Conservation (phyloP, 2,113 vertebrate species). For the Sander vitreus region DNA sequence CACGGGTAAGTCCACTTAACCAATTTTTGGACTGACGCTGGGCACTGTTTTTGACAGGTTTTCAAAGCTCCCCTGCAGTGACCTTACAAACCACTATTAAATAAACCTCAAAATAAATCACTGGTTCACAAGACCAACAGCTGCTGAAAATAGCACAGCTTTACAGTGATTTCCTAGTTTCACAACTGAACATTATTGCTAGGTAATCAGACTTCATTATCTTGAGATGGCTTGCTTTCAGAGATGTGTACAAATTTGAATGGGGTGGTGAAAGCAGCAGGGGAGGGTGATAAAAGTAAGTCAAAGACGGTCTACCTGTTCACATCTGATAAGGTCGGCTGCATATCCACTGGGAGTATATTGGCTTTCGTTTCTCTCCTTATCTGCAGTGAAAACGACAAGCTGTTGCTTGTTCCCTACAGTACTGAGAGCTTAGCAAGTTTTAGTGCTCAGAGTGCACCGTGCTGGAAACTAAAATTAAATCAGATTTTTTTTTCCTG, state of each 20-base stretch:
- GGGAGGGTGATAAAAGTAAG: slow-evolving; percentile 19
- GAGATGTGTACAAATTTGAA: slow-evolving; percentile 29
- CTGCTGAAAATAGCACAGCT: slow-evolving; percentile 32
- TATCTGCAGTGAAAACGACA: slow-evolving; percentile 49
- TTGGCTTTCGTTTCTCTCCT: slow-evolving; percentile 32
- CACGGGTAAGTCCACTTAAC: slow-evolving; percentile 85
- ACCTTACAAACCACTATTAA: not conserved
- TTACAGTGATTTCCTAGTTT: slow-evolving; percentile 49
- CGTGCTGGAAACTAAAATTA: slow-evolving; percentile 49
- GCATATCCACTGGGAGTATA: slow-evolving; percentile 24
- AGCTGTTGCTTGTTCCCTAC: slow-evolving; percentile 50
- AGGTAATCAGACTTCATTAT: slow-evolving; percentile 54
- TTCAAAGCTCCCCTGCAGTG: not conserved
- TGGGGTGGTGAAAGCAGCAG: slow-evolving; percentile 8
- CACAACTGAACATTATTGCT: slow-evolving; percentile 30
- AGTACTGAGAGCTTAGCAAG: slow-evolving; percentile 21
- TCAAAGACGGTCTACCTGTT: slow-evolving; percentile 36
- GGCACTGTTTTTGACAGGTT: not conserved
- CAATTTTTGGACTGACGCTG: not conserved
- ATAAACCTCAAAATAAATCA: slow-evolving; percentile 40
- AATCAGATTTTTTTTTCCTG: slow-evolving; percentile 33
- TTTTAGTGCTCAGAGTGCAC: slow-evolving; percentile 22
- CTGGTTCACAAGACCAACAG: slow-evolving; percentile 19
- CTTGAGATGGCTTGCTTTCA: slow-evolving; percentile 35
- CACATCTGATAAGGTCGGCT: slow-evolving; percentile 47